Evolutionary conservation across 2,888 invertebrate genomes (phyloP).

Genomic region (Lucinisca nassula): DNA sequence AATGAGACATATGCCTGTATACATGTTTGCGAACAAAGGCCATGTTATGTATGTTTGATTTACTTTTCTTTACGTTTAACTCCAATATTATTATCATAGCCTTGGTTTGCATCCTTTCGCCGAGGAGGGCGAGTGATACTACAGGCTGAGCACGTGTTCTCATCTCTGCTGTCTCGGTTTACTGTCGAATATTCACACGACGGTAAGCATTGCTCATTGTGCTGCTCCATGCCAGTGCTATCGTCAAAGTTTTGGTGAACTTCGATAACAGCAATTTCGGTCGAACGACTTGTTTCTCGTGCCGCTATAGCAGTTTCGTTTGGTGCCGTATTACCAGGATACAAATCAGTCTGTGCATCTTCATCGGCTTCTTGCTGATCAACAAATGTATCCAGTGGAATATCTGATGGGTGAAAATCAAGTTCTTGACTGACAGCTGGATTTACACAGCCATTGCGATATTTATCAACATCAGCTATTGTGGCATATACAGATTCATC

Average conservation of each 20-base stretch:
- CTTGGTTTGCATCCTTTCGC: constrained; percentile 34
- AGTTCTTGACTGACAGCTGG: constrained; percentile 44
- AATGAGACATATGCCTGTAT: no score
- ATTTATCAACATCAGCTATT: constrained; percentile 54
- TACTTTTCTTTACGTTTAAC: constrained; percentile 29
- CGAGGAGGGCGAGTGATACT: constrained; percentile 56
- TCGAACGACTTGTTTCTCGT: neutral
- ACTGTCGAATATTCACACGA: neutral
- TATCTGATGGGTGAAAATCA: neutral
- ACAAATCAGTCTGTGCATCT: neutral
- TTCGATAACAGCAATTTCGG: constrained; percentile 50
- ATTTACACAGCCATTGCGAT: constrained; percentile 35
- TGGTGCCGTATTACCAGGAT: neutral
- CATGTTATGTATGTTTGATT: no score
- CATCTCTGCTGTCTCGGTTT: neutral
- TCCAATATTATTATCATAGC: constrained; percentile 59
- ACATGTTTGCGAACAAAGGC: no score
- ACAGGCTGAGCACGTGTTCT: constrained; percentile 39
- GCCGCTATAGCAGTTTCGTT: neutral
- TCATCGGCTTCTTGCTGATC: neutral
- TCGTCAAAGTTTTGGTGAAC: constrained; percentile 39
- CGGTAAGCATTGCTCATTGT: neutral
- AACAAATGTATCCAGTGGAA: neutral
- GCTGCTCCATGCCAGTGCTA: neutral
- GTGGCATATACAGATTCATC: constrained; percentile 59